Evolutionary conservation across 2,888 invertebrate genomes (phyloP), one percentile per base, ranked within the genome.

Genomic region (Apotomis betuletana): DNA sequence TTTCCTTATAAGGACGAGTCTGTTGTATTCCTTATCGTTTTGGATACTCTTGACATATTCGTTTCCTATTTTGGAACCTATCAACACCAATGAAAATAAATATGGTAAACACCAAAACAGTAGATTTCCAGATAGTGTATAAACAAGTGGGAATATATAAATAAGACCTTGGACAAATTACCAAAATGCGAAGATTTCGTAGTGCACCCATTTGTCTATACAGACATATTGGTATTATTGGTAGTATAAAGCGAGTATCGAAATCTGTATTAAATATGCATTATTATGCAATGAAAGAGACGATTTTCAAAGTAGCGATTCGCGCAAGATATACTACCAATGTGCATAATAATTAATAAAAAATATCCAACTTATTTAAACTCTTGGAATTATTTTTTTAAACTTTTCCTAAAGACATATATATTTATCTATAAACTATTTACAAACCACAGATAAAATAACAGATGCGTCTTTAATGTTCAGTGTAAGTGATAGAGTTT

Each of bases 391-490:
- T 58, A 67, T 71, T 67, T 71, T 71, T 52, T 61, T 62, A 67
- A 62, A 67, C 62, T 67, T 67, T 71, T 71, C 71, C 51, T 58
- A 58, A 62, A 71, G 49, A 67, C 57, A 59, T 58, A 71, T 62
- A 59, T 58, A 71, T 62, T 52, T 71, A 71, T 62, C 13, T 58
- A 64, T 15, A 70, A 70, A 13, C 49, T 72, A 72, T 72, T 72
- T 72, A 72, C 63, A 72, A 62, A 62, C 27, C 67, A 68, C 67
- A 72, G 63, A 69, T 62, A 36, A 58, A 58, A 38, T 58, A 68
- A 67, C 71, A 63, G 58, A 72, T 62, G 62, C 71, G 58, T 72
- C 58, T 67, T 49, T 72, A 67, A 72, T 62, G 62, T 67, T 72
- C 67, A 67, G 44, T 63, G 62, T 72, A 72, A 46, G 62, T 58